Base-by-base conservation (phyloP, 2,113 vertebrate species). In the Galbula dea region DNA sequence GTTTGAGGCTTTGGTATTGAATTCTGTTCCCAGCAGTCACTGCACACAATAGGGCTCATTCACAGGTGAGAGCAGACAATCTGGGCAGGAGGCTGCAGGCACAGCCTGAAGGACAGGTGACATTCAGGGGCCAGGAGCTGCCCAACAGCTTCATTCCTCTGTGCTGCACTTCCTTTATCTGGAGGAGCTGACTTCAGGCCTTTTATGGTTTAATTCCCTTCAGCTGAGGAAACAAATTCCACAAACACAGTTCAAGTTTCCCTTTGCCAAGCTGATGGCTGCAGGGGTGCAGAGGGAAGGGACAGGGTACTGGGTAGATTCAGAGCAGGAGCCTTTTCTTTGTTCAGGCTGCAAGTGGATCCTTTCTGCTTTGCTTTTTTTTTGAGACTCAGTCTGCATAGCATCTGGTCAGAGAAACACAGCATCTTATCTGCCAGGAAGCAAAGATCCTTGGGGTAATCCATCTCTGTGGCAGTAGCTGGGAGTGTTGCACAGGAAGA, bases 201-300 rank as follows among this genome's bases (percentile, higher is more conserved):
- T 95, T 86, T 76, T 59, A 65, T 34, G 61, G 73, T 97, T 97
- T 96, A 94, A 97, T 97, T 96, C 95, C 2, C 39, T 95, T 96
- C 92, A 75, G 76, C 86, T 68, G 91, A 94, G 88, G 89, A 92
- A 93, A 96, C 91, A 86, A 46, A 88, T 95, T 93, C 86, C 86
- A 73, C 6, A 32, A 15, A 32, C 18, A 32, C 13, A 22, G 86
- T 95, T n/a, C 39, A 62, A 59, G 74, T 57, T 76, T 90, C 93
- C 92, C 88, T 82, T 65, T 67, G 69, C 79, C 71, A 76, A 87
- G 96, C 68, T 83, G 88, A 66, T 77, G 82, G 81, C 79, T 79
- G 81, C 46, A 32, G 78, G 86, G 59, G 37, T 81, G 83, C 55
- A 59, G 73, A 20, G 62, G 76, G 80, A 66, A 78, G 54, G 57